Evolutionary conservation across 2,888 invertebrate species (phyloP), one percentile per base, ranked within the genome.

Genomic region (Rhabditoides inermis): DNA sequence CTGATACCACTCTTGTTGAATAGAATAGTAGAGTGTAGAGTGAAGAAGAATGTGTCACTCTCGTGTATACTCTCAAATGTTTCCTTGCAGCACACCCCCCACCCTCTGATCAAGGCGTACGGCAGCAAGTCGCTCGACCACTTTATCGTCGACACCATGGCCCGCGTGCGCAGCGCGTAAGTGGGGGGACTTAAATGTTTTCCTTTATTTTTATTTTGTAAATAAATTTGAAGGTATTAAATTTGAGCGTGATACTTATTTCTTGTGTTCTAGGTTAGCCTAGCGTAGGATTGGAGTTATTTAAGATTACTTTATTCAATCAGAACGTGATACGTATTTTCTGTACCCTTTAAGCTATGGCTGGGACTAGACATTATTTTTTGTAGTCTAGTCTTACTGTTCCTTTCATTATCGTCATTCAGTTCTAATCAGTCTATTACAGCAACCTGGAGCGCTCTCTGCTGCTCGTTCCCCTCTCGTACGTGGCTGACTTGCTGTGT

Each of bases 391-490:
- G 10, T 25, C 22, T 22, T 47, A 23, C n/a, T 36, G n/a, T n/a
- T 23, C 15, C 37, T 45, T 5, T 30, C 35, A 32, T 45, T 12
- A 28, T 6, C n/a, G n/a, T 42, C n/a, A 7, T 5, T 15, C 6
- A 15, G n/a, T 12, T 48, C 23, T n/a, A n/a, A n/a, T n/a, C n/a
- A n/a, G n/a, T 10, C 20, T 23, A 26, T 46, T 60, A 53, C 78
- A 89, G 92, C 75, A 91, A 94, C 75, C 78, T 95, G 56, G 90
- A 94, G 78, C 90, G 91, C 78, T 84, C 90, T 0, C 80, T 95
- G 0, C 79, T 92, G 0, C 80, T 91, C 12, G 79, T 95, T 40
- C 90, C 92, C 1, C 88, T 90, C 76, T 82, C 85, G 46, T 83
- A 85, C 48, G 88, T 88, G 1, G 84, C 86, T 70, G 85, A 87